Evolutionary conservation across 2,797 vertebrate species (phyloP).

Genomic region (Cichlasoma orientale): DNA sequence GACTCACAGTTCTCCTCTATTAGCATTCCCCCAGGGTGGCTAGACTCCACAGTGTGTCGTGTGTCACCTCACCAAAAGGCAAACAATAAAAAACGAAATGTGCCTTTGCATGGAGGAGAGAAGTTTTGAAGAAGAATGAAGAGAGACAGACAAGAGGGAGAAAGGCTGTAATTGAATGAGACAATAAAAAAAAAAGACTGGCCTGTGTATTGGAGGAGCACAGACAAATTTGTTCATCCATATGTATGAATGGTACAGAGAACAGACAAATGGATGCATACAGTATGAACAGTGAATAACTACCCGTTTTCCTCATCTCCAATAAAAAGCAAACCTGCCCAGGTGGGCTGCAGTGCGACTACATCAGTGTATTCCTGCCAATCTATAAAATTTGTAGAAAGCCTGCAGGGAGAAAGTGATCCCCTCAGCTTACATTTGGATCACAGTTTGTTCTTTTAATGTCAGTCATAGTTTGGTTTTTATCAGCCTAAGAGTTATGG

Average conservation of each 20-base stretch:
- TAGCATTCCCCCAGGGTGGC: conserved; percentile 66
- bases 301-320: conserved; percentile 29
- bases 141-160: not conserved
- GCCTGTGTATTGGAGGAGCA: conserved; percentile 23
- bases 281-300: conserved; percentile 24
- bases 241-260: conserved; percentile 25
- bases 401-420: not conserved
- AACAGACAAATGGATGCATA: conserved; percentile 25
- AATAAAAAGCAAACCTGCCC: conserved; percentile 9
- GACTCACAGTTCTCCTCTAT: conserved; percentile 51
- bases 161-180: conserved; percentile 6
- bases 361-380: not conserved
- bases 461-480: not conserved
- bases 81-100: conserved; percentile 62
- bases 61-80: conserved; percentile 64
- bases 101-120: conserved; percentile 16
- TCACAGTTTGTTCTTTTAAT: not conserved
- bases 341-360: conserved; percentile 12
- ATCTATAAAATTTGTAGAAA: not conserved
- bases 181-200: conserved; percentile 9
- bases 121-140: conserved; percentile 13
- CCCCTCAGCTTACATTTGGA: not conserved
- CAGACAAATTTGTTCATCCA: conserved; percentile 49
- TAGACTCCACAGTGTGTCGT: conserved; percentile 53
- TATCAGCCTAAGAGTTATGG: not conserved